Evolutionary conservation across 2,113 vertebrate genomes (phyloP).

Genomic region (Cheirogaleus medius): DNA sequence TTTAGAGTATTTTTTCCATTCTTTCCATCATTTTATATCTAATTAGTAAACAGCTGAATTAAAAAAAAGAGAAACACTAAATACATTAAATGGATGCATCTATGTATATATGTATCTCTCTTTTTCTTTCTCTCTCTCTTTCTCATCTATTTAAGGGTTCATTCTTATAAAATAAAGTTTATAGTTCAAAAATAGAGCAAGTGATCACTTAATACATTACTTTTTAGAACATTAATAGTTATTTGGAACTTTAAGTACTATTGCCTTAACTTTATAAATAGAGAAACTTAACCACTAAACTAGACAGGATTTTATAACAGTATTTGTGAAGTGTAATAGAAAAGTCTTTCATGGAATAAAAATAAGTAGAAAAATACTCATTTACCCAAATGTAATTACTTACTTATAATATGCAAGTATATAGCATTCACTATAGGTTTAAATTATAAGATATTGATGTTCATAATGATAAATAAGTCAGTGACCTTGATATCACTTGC

Average conservation of each 20-base stretch:
- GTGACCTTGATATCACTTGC: not conserved
- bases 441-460: constrained; percentile 28
- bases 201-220: not conserved
- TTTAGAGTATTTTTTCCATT: not conserved
- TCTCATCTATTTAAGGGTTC: not conserved
- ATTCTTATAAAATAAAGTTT: not conserved
- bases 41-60: not conserved
- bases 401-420: not conserved
- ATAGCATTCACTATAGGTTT: not conserved
- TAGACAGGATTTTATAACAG: not conserved
- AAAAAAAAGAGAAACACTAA: not conserved
- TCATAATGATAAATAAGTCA: not conserved
- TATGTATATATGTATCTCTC: not conserved
- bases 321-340: not conserved
- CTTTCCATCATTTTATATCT: not conserved
- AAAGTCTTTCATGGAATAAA: not conserved
- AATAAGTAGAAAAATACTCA: constrained; percentile 1
- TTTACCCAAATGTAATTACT: constrained; percentile 6
- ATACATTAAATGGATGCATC: not conserved
- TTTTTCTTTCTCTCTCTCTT: not conserved
- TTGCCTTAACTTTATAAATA: not conserved
- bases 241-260: not conserved
- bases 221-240: not conserved
- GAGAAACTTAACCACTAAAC: not conserved
- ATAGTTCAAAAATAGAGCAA: not conserved